Conservation (phyloP, 2,113 vertebrate genomes). For the Bothrops jararaca region DNA sequence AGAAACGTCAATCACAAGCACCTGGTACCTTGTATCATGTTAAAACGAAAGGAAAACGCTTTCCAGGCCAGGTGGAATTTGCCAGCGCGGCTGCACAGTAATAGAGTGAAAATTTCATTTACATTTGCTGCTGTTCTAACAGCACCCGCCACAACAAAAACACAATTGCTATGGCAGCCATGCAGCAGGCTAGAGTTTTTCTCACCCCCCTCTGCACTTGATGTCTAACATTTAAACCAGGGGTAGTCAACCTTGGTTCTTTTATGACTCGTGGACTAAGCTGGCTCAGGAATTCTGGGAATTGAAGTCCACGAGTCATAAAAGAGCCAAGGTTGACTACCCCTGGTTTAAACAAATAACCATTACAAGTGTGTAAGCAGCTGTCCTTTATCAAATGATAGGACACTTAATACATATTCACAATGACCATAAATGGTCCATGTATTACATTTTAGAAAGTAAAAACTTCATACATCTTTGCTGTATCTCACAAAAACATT, state of each 20-base stretch:
- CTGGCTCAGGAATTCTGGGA: no score
- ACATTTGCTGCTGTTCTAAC: constrained; percentile 37
- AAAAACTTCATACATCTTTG: background rate
- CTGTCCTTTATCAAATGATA: background rate
- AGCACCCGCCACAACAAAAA: constrained; percentile 51
- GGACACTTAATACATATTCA: background rate
- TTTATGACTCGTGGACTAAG: no score
- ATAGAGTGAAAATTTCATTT: constrained; percentile 53
- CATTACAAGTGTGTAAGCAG: background rate
- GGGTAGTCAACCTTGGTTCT: no score
- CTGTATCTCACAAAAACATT: background rate
- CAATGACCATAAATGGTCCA: background rate
- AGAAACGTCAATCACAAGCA: constrained; percentile 78
- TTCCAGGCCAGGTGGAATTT: constrained; percentile 43
- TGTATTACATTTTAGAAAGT: background rate
- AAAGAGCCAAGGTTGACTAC: no score
- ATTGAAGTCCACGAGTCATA: no score
- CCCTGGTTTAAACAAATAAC: background rate
- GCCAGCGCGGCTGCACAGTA: constrained; percentile 21
- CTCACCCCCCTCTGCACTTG: constrained; percentile 19
- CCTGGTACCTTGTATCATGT: constrained; percentile 76
- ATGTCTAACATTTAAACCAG: constrained; percentile 24
- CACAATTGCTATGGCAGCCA: constrained; percentile 41
- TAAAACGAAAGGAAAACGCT: constrained; percentile 52
- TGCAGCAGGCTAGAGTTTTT: background rate